These are phyloP conservation scores for Petrocephalus schoutedeni DNA, from an alignment of 2,797 vertebrate species.

Conservation along the genomic window DNA sequence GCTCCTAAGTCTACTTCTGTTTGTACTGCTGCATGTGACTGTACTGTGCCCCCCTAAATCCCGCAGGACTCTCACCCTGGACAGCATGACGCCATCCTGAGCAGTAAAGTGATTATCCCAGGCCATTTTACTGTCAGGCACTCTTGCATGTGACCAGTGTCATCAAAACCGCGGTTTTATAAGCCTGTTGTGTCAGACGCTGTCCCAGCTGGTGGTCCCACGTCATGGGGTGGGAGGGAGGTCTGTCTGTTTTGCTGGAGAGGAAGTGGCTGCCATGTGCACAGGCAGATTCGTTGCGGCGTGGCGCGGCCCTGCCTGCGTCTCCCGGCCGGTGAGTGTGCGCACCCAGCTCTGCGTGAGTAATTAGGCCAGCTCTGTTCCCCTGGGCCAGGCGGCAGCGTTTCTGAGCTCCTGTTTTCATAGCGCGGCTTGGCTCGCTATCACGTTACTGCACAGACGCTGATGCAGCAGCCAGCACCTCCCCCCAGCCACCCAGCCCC, in stretches of 20 bases:
- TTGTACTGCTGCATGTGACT: background rate
- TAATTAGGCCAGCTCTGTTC: slow-evolving; percentile 39
- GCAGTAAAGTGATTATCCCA: background rate
- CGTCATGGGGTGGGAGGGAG: background rate
- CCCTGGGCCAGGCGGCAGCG: slow-evolving; percentile 50
- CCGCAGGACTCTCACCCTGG: background rate
- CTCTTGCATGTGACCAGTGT: background rate
- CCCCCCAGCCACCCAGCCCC: slow-evolving; percentile 5
- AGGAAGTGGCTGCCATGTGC: slow-evolving; percentile 42
- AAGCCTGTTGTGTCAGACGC: background rate
- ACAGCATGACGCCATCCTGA: background rate
- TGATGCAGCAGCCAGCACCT: slow-evolving; percentile 61
- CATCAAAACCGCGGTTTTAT: background rate
- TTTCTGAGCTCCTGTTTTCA: slow-evolving; percentile 66
- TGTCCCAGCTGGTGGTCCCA: background rate
- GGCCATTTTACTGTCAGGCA: background rate
- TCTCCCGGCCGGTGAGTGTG: slow-evolving; percentile 29
- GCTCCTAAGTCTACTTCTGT: background rate
- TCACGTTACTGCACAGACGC: slow-evolving; percentile 72
- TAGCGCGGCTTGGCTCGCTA: slow-evolving; percentile 60
- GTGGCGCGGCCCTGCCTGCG: background rate
- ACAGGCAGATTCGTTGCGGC: slow-evolving; percentile 32
- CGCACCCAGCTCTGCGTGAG: slow-evolving; percentile 42
- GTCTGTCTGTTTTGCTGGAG: background rate
- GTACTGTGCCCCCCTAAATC: background rate